A percentile compares a stretch with the other conserved stretches of the same genome.
phyloP scores from a whole-genome alignment of 30 jellyfish, hydroid and myxozoan species.

The Aurelia sp. region DNA sequence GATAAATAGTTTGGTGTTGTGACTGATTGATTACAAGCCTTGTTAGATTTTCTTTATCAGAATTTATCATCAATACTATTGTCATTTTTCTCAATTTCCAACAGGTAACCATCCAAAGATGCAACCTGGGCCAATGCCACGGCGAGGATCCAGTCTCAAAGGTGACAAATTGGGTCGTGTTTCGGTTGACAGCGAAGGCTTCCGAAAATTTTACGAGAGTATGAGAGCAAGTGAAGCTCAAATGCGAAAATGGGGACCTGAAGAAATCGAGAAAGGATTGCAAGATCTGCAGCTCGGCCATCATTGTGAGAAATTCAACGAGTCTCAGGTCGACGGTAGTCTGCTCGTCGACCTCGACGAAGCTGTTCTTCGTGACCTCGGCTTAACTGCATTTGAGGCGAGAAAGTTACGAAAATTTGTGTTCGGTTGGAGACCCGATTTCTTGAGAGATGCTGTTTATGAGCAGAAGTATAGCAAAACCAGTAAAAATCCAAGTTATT shows the following conservation, averaged over 20 bases:
- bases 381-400: conserved; percentile 85
- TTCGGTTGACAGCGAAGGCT: conserved; percentile 64
- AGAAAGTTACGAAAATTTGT: conserved; percentile 89
- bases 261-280: conserved; percentile 73
- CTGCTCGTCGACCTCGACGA: conserved; percentile 91
- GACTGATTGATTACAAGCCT: too few relatives aligned
- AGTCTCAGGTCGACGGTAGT: conserved; percentile 91
- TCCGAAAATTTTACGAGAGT: conserved; percentile 75
- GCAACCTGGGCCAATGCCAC: conserved; percentile 24
- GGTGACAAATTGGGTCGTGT: conserved; percentile 19
- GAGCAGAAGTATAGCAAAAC: conserved; percentile 38
- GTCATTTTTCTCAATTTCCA: not conserved
- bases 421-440: conserved; percentile 97
- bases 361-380: conserved; percentile 89
- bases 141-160: conserved; percentile 64
- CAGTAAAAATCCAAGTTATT: conserved; percentile 84
- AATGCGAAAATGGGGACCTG: conserved; percentile 86
- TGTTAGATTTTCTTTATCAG: too few relatives aligned
- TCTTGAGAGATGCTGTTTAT: conserved; percentile 45
- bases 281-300: conserved; percentile 60
- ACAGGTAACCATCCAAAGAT: conserved; percentile 64
- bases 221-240: conserved; percentile 84
- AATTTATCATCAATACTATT: too few relatives aligned
- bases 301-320: conserved; percentile 67
- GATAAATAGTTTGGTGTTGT: too few relatives aligned